Evolutionary conservation across 2,113 vertebrate species (phyloP).

Genomic region (Lamprologus speciosus): DNA sequence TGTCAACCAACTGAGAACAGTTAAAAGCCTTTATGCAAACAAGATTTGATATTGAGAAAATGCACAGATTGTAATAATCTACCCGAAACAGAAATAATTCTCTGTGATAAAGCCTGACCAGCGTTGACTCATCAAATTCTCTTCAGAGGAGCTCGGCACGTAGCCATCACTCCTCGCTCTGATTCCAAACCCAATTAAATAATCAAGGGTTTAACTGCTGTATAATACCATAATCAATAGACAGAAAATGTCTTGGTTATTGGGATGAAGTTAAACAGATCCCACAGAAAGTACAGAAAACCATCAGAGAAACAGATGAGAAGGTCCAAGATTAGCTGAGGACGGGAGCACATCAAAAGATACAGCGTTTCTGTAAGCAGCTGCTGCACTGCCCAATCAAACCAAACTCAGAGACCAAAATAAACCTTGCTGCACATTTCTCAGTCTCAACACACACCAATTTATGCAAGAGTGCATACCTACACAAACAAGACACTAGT

Average conservation of each 20-base stretch:
- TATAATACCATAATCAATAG: slow-evolving; percentile 37
- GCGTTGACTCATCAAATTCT: slow-evolving; percentile 31
- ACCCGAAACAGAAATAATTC: background rate
- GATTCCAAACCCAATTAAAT: slow-evolving; percentile 42
- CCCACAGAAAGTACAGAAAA: background rate
- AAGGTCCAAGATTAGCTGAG: background rate
- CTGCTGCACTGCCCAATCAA: slow-evolving; percentile 24
- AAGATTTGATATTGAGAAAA: background rate
- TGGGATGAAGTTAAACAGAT: slow-evolving; percentile 27
- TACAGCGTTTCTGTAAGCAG: background rate
- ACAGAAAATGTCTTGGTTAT: slow-evolving; percentile 5
- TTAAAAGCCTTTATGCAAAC: background rate
- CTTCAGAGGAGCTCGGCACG: slow-evolving; percentile 2
- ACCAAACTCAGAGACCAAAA: slow-evolving; percentile 13
- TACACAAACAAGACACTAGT: background rate
- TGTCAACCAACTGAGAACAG: background rate
- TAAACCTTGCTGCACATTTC: background rate
- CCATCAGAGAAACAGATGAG: slow-evolving; percentile 10
- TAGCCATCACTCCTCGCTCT: slow-evolving; percentile 12
- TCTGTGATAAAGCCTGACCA: background rate
- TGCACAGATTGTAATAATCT: background rate
- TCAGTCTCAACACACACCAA: background rate
- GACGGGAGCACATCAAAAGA: slow-evolving; percentile 16
- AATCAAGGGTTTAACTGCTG: slow-evolving; percentile 34
- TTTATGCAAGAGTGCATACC: background rate